Base-by-base conservation (phyloP, 2,888 invertebrate species). In the Leptopilina myrica region DNA sequence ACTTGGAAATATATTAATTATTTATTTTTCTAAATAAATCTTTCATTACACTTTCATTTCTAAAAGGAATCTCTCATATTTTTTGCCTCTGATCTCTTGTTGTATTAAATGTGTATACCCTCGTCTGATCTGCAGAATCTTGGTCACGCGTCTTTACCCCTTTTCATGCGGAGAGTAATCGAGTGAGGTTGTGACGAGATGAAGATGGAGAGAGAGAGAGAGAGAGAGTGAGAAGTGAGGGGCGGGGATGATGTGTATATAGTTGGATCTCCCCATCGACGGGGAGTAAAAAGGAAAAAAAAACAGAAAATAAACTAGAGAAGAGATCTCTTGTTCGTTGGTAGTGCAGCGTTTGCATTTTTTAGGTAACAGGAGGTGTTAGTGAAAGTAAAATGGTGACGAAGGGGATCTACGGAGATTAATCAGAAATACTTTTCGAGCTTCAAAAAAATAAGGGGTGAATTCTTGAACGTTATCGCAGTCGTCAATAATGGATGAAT, bases 381-480 rank as follows among this genome's bases (percentile, higher is more conserved):
- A 73, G 65, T 65, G 76, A 65, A 64, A 59, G 65, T 62, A 76
- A 77, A 49, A 77, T 69, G 20, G 20, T 20, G 20, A 20, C 20
- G 66, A 76, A 81, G 81, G 81, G 83, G 81, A 80, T 86, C 84
- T 82, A 79, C 80, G 84, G 79, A 88, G 88, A 90, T 90, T 90
- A 90, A 90, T 90, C 89, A 89, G 87, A 87, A 88, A 88, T 87
- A 88, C 87, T 86, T 88, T 86, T 87, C 85, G 84, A 86, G 62
- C 85, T 49, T 14, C 26, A 15, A 49, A 53, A 53, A 20, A 20
- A 20, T 20, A 69, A 20, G 46, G 53, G 53, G 56, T 65, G 20
- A 56, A 73, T 49, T 62, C 69, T 49, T 11, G 49, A 76, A 62
- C 65, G 66, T 43, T 43, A 6, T 67, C 65, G 7, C 69, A 53